Evolutionary conservation across 2,113 vertebrate genomes (phyloP).

Genomic region (Heterotilapia buettikoferi): DNA sequence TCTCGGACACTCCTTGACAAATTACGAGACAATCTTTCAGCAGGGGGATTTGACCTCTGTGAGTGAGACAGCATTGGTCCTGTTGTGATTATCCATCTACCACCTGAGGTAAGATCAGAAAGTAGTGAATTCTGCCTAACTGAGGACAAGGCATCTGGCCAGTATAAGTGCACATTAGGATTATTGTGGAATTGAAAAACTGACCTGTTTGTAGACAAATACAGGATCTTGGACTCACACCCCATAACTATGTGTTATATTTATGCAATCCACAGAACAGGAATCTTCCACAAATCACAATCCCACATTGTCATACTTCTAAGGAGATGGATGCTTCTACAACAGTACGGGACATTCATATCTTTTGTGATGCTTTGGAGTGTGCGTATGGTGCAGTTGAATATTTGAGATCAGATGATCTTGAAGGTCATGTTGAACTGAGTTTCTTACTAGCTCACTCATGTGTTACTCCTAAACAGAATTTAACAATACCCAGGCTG

Average conservation of each 20-base stretch:
- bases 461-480: too few species aligned
- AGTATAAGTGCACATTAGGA: not conserved
- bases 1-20: not conserved
- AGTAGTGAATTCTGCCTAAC: not conserved
- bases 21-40: not conserved
- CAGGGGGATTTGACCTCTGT: not conserved
- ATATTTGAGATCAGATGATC: too few species aligned
- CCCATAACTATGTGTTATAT: not conserved
- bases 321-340: too few species aligned
- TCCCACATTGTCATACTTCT: too few species aligned
- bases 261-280: not conserved
- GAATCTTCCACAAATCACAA: too few species aligned
- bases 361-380: too few species aligned
- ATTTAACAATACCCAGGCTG: too few species aligned
- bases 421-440: too few species aligned
- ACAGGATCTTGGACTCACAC: not conserved
- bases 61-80: not conserved
- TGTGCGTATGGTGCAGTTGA: too few species aligned
- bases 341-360: too few species aligned
- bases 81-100: not conserved
- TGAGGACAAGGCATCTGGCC: not conserved
- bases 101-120: not conserved
- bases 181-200: not conserved
- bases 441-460: too few species aligned
- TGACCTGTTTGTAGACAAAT: not conserved